A percentile compares a stretch with the other conserved stretches of the same genome.
Conservation (phyloP, 53 echinoderm and acorn worm species). For the Echinometra lucunter region DNA sequence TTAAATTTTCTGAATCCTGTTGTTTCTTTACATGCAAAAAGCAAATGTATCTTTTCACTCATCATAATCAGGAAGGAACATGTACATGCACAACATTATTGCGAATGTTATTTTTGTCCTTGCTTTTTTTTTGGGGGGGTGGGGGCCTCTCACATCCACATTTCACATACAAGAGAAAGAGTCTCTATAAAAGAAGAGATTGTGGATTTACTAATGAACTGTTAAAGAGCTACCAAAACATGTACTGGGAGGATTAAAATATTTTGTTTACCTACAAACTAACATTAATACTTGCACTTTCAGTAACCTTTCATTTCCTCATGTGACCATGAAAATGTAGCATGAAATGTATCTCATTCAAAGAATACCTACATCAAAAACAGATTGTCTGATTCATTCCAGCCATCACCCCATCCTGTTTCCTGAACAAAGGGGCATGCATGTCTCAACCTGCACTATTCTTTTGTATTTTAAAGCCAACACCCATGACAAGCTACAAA, state of each 20-base stretch:
- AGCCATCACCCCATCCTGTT: not conserved
- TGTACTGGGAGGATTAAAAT: not conserved
- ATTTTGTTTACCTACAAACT: not conserved
- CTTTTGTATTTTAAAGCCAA: not conserved
- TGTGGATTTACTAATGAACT: not conserved
- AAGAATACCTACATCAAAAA: no score
- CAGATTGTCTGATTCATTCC: not conserved
- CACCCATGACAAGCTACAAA: not conserved
- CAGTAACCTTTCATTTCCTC: not conserved
- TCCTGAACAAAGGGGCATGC: not conserved
- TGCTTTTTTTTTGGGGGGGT: no score
- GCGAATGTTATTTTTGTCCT: no score
- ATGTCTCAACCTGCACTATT: constrained; percentile 11
- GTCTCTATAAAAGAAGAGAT: no score
- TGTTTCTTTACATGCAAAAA: no score
- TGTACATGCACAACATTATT: no score
- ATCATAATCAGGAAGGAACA: no score
- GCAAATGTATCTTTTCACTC: no score
- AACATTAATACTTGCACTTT: not conserved
- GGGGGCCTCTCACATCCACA: no score
- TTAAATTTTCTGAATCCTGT: no score
- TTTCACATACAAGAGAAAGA: no score
- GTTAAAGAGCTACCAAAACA: not conserved
- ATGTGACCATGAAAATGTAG: not conserved
- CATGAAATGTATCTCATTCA: not conserved